Conservation (phyloP, 2,113 vertebrate genomes). For the Clarias magur region DNA sequence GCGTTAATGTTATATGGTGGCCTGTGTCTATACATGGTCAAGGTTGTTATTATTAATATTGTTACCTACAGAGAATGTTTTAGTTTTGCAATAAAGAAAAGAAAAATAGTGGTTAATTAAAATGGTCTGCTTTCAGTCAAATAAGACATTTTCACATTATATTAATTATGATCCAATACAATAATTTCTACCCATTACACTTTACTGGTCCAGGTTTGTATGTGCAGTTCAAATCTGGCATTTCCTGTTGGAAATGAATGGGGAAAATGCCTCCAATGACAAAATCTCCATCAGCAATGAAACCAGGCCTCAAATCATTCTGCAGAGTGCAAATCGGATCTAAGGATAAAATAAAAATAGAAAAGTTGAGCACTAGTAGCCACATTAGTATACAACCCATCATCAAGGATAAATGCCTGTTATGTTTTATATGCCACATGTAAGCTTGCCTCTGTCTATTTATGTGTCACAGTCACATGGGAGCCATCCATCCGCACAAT, state of each 20-base stretch:
- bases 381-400: conserved; percentile 41
- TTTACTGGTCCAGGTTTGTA: conserved; percentile 48
- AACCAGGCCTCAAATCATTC: conserved; percentile 53
- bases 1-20: background rate
- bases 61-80: too few relatives aligned
- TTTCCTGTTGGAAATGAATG: conserved; percentile 58
- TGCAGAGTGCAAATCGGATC: conserved; percentile 46
- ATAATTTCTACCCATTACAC: conserved; percentile 56
- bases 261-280: conserved; percentile 61
- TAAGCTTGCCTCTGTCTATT: background rate
- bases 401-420: background rate
- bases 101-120: background rate
- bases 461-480: conserved; percentile 31
- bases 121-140: background rate
- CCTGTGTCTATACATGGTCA: background rate
- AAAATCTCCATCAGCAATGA: conserved; percentile 53
- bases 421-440: conserved; percentile 42
- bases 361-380: conserved; percentile 27
- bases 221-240: conserved; percentile 50
- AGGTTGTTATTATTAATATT: too few relatives aligned
- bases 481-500: background rate
- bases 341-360: background rate
- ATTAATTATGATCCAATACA: background rate
- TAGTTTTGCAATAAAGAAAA: background rate
- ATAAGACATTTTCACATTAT: background rate